phyloP scores from a whole-genome alignment of 1,140 invertebrate species.

The Mizuhopecten yessoensis region DNA sequence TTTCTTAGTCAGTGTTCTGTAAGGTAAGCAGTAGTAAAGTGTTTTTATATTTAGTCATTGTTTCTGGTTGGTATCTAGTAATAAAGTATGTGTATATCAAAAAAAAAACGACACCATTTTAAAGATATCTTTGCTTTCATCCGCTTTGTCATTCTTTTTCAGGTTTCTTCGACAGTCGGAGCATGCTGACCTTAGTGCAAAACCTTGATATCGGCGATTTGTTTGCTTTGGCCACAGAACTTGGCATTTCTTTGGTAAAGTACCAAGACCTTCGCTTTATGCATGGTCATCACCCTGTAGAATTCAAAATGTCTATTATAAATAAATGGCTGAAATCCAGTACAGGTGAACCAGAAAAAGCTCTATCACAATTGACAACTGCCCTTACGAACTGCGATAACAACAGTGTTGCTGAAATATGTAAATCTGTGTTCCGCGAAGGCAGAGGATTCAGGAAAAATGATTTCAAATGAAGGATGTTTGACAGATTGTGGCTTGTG shows the following conservation, averaged over 20 bases:
- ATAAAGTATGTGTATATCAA: too few relatives aligned
- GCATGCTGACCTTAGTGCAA: not conserved
- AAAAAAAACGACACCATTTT: too few relatives aligned
- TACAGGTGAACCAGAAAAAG: not conserved
- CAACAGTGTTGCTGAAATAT: constrained; percentile 21
- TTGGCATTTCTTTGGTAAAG: not conserved
- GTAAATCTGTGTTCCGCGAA: not conserved
- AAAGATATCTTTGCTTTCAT: too few relatives aligned
- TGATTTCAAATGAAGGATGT: not conserved
- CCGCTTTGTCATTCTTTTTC: not conserved
- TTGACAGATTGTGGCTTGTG: too few relatives aligned
- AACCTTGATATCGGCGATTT: not conserved
- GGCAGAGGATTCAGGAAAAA: not conserved
- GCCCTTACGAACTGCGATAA: not conserved
- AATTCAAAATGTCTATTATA: not conserved
- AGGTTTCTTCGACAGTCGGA: constrained; percentile 24
- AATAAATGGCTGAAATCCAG: constrained; percentile 23
- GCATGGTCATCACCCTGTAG: not conserved
- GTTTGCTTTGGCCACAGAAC: not conserved
- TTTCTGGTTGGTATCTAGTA: too few relatives aligned
- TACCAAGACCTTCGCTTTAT: not conserved
- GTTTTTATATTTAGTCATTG: too few relatives aligned
- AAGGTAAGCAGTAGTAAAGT: too few relatives aligned
- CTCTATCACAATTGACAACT: not conserved
- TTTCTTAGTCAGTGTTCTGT: too few relatives aligned